Conservation (phyloP, 1,140 invertebrate genomes). For the Parapsyche elsis region DNA sequence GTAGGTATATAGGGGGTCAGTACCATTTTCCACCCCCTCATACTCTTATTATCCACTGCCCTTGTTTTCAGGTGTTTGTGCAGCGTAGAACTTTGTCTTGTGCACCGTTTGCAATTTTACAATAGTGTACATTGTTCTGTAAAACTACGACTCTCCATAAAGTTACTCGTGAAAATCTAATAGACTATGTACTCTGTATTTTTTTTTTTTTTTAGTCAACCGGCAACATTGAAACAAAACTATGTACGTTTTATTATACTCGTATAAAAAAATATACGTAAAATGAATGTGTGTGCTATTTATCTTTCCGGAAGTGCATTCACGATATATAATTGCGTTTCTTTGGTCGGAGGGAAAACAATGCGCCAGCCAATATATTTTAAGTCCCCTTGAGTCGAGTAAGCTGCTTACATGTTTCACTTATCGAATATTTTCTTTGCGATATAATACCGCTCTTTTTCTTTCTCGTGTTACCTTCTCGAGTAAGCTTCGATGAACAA, state of each 20-base stretch:
- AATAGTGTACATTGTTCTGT: too few relatives aligned
- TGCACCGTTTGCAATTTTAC: too few relatives aligned
- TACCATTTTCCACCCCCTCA: not conserved
- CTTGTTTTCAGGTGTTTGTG: slow-evolving; percentile 8
- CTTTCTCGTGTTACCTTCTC: slow-evolving; percentile 11
- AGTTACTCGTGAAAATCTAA: too few relatives aligned
- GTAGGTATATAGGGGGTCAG: not conserved
- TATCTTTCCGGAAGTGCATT: not conserved
- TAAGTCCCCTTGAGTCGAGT: slow-evolving; percentile 31
- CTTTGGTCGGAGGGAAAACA: not conserved
- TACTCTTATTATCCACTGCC: not conserved
- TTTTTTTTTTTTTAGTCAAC: too few relatives aligned
- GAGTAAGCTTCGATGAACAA: slow-evolving; percentile 40
- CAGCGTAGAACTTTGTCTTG: not conserved
- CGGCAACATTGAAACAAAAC: too few relatives aligned
- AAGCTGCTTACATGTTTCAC: slow-evolving; percentile 42
- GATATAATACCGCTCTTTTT: slow-evolving; percentile 28
- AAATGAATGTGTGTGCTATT: too few relatives aligned
- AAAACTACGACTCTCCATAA: too few relatives aligned
- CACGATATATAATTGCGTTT: not conserved
- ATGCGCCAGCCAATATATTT: slow-evolving; percentile 33
- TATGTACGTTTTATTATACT: too few relatives aligned
- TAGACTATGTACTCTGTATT: too few relatives aligned
- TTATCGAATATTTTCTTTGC: slow-evolving; percentile 41
- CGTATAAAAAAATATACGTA: too few relatives aligned